Evolutionary conservation across 2,888 invertebrate species (phyloP).

Genomic region (Tricholauxania praeusta): DNA sequence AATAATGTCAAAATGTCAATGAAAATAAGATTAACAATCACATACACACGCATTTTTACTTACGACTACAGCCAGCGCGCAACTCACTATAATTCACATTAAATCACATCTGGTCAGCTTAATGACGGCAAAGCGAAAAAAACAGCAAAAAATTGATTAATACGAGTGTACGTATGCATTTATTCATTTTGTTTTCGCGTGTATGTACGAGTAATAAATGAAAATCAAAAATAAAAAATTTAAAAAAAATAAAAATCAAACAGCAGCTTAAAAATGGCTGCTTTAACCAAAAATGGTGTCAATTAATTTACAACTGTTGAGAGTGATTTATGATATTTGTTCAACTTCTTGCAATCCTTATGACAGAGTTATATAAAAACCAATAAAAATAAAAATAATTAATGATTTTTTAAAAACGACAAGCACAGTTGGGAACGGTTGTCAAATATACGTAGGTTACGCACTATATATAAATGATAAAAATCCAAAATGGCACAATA

Average conservation of each 20-base stretch:
- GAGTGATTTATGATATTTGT: constrained; percentile 26
- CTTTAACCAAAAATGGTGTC: constrained; percentile 33
- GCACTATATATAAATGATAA: too few species aligned
- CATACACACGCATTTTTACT: neutral
- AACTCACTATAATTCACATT: constrained; percentile 23
- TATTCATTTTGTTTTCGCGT: too few species aligned
- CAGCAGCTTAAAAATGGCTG: neutral
- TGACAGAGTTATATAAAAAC: constrained; percentile 3
- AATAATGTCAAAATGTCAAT: constrained; percentile 1
- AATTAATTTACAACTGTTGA: constrained; percentile 34
- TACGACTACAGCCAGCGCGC: neutral
- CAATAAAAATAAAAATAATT: constrained; percentile 28
- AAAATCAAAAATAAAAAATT: too few species aligned
- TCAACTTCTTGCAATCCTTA: too few species aligned
- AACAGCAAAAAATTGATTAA: neutral
- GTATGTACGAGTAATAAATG: too few species aligned
- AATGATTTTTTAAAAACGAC: too few species aligned
- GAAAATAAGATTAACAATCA: neutral
- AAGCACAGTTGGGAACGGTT: too few species aligned
- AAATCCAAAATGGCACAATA: too few species aligned
- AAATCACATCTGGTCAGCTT: constrained; percentile 33
- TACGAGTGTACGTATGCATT: neutral
- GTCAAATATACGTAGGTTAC: too few species aligned
- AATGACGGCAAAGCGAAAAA: constrained; percentile 11
- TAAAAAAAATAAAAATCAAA: too few species aligned